phyloP scores from a whole-genome alignment of 2,888 invertebrate species.

The Ischnura elegans region DNA sequence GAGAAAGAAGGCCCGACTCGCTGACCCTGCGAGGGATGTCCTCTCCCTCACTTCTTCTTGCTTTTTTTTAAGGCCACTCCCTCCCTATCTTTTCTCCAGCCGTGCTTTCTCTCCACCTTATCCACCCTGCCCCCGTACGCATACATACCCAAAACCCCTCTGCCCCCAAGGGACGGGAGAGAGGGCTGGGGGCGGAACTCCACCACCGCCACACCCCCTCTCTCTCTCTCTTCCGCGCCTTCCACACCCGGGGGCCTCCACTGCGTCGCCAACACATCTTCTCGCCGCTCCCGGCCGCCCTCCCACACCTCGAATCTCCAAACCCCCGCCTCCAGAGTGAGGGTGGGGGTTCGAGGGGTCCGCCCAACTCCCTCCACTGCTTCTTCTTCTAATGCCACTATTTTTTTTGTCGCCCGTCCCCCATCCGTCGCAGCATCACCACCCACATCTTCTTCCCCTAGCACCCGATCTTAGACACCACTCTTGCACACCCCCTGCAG shows the following conservation, averaged over 20 bases:
- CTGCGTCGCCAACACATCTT: constrained; percentile 1
- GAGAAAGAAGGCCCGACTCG: constrained; percentile 35
- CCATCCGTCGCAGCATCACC: neutral
- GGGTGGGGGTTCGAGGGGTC: neutral
- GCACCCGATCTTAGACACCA: constrained; percentile 28
- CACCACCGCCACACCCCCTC: too few relatives aligned
- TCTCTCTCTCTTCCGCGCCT: too few relatives aligned
- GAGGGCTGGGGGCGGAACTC: too few relatives aligned
- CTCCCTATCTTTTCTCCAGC: neutral
- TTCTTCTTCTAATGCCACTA: neutral
- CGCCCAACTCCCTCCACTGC: neutral
- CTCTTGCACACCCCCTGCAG: neutral
- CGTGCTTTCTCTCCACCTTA: neutral
- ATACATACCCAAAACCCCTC: neutral
- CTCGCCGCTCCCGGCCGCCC: neutral
- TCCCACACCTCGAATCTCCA: neutral
- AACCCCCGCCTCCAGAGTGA: neutral
- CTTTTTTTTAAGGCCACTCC: neutral
- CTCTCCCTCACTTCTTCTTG: neutral
- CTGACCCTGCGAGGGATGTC: constrained; percentile 36
- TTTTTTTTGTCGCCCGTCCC: neutral
- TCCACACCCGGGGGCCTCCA: neutral
- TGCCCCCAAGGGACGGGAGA: neutral
- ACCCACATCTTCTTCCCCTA: neutral
- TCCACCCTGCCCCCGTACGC: neutral